Evolutionary conservation across 2,113 vertebrate species (phyloP).

Genomic region (Speoplatyrhinus poulsoni): DNA sequence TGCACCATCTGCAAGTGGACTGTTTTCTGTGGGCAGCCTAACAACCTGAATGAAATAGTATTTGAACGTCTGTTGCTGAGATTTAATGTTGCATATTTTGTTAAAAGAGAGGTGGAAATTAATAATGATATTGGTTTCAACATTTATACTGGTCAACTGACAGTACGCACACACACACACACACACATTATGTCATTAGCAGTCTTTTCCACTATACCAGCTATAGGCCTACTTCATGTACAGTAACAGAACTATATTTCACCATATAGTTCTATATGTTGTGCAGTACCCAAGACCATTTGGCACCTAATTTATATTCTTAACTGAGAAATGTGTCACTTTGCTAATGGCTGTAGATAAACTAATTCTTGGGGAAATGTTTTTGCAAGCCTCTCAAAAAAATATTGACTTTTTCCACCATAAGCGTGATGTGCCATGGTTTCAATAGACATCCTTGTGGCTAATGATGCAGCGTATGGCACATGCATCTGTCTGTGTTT

Average conservation of each 20-base stretch:
- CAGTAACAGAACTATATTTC: too few species aligned
- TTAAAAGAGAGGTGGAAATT: too few species aligned
- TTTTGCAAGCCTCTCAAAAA: not conserved
- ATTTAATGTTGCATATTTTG: too few species aligned
- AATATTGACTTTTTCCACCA: not conserved
- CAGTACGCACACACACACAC: too few species aligned
- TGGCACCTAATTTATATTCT: conserved; percentile 15
- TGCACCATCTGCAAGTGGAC: conserved; percentile 4
- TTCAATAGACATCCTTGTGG: conserved; percentile 18
- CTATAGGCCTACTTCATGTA: too few species aligned
- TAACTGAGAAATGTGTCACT: not conserved
- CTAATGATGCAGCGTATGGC: conserved; percentile 33
- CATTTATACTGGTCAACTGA: too few species aligned
- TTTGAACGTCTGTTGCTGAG: not conserved
- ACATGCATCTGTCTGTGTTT: conserved; percentile 31
- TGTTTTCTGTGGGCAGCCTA: not conserved
- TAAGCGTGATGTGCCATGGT: not conserved
- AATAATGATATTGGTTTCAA: too few species aligned
- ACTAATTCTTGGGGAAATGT: conserved; percentile 15
- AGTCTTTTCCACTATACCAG: too few species aligned
- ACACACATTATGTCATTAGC: too few species aligned
- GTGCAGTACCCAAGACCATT: not conserved
- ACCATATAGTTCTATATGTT: not conserved
- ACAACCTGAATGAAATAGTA: not conserved
- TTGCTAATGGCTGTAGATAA: conserved; percentile 7